A percentile compares a stretch with the other conserved stretches of the same genome.
Conservation (phyloP, 2,797 vertebrate species). For the Anableps anableps region DNA sequence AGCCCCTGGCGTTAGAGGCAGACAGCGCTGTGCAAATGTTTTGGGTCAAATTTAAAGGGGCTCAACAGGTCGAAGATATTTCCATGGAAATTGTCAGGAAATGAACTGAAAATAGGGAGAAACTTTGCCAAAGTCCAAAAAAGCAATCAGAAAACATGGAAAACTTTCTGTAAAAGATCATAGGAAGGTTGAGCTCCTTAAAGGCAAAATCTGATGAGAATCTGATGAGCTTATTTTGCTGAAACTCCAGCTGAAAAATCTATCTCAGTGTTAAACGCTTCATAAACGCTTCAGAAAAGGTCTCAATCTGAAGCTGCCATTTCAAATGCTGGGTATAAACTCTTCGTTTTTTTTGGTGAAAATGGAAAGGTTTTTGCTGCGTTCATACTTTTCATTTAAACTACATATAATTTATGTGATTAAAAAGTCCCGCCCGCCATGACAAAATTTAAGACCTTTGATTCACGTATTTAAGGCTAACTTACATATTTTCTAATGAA, state of each 20-base stretch:
- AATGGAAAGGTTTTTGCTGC: no score
- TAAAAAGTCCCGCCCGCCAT: no score
- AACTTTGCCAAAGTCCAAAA: neutral
- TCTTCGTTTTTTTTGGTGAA: no score
- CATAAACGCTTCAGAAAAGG: no score
- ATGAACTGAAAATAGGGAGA: neutral
- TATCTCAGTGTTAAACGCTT: neutral
- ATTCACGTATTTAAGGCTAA: no score
- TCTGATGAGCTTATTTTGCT: neutral
- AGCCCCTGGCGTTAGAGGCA: neutral
- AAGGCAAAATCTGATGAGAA: neutral
- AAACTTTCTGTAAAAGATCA: neutral
- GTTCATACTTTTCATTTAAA: no score
- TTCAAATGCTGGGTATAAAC: neutral
- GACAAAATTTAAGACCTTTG: no score
- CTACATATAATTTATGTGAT: no score
- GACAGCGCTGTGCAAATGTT: neutral
- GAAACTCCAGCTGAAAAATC: neutral
- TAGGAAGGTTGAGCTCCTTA: neutral
- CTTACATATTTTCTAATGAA: no score
- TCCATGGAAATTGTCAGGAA: neutral
- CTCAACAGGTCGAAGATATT: neutral
- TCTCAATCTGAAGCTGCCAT: neutral
- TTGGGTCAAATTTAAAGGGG: no score
- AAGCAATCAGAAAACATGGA: neutral